Percentiles rank a stretch among this genome's conserved stretches.
Evolutionary conservation across 1,140 invertebrate genomes (phyloP).

Genomic region (Callitettix versicolor): DNA sequence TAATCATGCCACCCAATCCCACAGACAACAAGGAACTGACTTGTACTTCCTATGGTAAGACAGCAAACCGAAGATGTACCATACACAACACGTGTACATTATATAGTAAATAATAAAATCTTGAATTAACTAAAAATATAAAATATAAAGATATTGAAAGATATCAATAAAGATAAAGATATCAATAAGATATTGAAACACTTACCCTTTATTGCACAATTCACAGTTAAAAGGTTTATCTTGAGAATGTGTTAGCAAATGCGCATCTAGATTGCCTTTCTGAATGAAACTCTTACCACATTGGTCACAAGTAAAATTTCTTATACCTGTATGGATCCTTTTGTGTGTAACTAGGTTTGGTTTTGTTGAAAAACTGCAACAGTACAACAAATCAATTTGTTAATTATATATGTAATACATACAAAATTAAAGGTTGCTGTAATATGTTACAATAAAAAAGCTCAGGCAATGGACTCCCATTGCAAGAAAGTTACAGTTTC

Average conservation of each 20-base stretch:
- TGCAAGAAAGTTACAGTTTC: neutral
- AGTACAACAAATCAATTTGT: neutral
- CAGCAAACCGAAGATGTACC: too few relatives aligned
- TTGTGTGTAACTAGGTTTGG: conserved; percentile 24
- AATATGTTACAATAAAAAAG: neutral
- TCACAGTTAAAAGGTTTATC: conserved; percentile 36
- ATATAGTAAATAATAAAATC: too few relatives aligned
- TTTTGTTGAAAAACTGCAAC: conserved; percentile 21
- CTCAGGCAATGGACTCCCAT: neutral
- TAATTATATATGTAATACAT: neutral
- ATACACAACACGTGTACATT: too few relatives aligned
- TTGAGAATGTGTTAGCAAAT: conserved; percentile 43
- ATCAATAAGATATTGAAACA: too few relatives aligned
- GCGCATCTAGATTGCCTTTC: conserved; percentile 33
- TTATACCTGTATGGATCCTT: conserved; percentile 29
- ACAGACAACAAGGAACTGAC: too few relatives aligned
- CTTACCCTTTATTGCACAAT: conserved; percentile 21
- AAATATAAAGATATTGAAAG: too few relatives aligned
- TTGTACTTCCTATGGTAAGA: too few relatives aligned
- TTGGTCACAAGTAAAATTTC: conserved; percentile 30
- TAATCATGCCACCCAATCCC: too few relatives aligned
- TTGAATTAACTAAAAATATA: too few relatives aligned
- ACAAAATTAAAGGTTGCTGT: too few relatives aligned
- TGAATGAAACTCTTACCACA: conserved; percentile 31
- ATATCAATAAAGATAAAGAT: too few relatives aligned